Evolutionary conservation across 64 coral and sea anemone species (phyloP).

Genomic region (Catalaphyllia jardinei): DNA sequence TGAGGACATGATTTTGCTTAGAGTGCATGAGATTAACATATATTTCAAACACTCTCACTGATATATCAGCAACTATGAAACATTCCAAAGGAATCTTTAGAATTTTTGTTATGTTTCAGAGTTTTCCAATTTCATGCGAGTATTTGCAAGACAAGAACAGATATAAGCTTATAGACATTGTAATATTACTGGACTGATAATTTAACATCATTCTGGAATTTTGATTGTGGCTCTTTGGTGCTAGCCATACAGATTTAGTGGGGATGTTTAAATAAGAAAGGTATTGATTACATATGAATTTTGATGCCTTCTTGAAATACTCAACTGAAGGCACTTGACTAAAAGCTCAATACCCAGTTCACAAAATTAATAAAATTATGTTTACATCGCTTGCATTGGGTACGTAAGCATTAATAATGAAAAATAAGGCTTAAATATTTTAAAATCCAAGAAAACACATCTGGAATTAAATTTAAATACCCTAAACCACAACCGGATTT

Average conservation of each 20-base stretch:
- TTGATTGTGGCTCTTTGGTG: too few relatives aligned
- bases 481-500: slow-evolving; percentile 2
- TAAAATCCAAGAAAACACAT: background rate
- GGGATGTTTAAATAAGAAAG: background rate
- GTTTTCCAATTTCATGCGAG: too few relatives aligned
- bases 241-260: background rate
- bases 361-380: background rate
- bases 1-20: too few relatives aligned
- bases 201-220: too few relatives aligned
- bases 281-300: slow-evolving; percentile 2
- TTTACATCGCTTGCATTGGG: background rate
- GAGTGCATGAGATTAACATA: too few relatives aligned
- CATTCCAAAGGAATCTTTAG: too few relatives aligned
- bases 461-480: background rate
- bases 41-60: too few relatives aligned
- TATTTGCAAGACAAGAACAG: too few relatives aligned
- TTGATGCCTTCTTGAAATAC: slow-evolving; percentile 7
- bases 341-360: background rate
- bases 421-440: background rate
- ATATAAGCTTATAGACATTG: too few relatives aligned
- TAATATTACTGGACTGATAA: too few relatives aligned
- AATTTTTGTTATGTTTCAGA: too few relatives aligned
- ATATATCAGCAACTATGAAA: too few relatives aligned
- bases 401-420: background rate
- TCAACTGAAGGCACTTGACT: background rate